Percentiles rank a stretch among this genome's conserved stretches.
These are phyloP conservation scores for Protonemura montana DNA, from an alignment of 2,888 invertebrate species.

Conservation along the genomic window DNA sequence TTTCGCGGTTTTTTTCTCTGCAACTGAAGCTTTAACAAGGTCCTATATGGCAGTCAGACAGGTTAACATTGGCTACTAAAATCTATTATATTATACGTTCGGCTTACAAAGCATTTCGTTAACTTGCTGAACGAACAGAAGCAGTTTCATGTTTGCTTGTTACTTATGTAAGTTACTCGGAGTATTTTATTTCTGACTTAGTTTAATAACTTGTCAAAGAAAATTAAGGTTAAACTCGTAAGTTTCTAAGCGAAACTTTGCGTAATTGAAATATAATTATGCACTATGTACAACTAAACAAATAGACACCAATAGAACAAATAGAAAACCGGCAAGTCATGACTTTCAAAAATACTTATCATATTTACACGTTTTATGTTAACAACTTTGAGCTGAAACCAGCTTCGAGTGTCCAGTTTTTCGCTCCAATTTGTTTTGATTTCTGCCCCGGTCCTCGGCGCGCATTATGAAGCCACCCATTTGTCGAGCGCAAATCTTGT, in stretches of 20 bases:
- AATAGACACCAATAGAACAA: no score
- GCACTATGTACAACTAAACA: not conserved
- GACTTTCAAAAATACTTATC: no score
- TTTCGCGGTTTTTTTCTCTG: no score
- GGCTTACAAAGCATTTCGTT: not conserved
- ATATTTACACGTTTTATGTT: no score
- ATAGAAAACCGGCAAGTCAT: no score
- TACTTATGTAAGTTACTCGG: not conserved
- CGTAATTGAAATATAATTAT: not conserved
- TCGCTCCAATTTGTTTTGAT: not conserved
- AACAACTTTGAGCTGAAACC: no score
- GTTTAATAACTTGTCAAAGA: not conserved
- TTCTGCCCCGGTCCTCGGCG: not conserved
- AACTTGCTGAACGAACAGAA: not conserved
- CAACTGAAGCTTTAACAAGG: not conserved
- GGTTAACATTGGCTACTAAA: no score
- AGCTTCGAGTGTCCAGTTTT: not conserved
- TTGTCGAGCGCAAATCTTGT: constrained; percentile 16
- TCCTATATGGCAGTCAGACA: no score
- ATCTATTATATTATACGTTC: no score
- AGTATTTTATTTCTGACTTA: not conserved
- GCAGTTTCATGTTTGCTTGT: not conserved
- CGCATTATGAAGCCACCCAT: constrained; percentile 8
- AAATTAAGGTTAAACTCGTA: not conserved
- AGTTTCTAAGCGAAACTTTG: not conserved